Evolutionary conservation across 2,797 vertebrate species (phyloP).

Genomic region (Apodemus agrarius): DNA sequence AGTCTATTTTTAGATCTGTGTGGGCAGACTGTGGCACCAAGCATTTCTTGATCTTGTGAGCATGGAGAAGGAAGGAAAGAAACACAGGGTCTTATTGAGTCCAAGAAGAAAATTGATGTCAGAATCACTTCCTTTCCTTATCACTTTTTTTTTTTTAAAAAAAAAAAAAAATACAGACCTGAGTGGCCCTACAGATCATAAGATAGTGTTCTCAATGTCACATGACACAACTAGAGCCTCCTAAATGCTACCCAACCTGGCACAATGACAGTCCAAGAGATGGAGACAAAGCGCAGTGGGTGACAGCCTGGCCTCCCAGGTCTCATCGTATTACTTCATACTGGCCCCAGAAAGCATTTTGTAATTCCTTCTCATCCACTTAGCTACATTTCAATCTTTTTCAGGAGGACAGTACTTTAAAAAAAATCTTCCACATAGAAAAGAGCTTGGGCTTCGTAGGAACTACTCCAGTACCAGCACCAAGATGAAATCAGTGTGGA

Average conservation of each 20-base stretch:
- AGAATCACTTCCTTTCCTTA: constrained; percentile 44
- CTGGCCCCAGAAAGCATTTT: not conserved
- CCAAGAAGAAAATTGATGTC: constrained; percentile 43
- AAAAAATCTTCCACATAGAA: not conserved
- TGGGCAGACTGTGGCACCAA: not conserved
- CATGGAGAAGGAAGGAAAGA: not conserved
- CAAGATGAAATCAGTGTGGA: not conserved
- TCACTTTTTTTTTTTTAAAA: not conserved
- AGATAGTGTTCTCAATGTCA: not conserved
- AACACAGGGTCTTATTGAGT: not conserved
- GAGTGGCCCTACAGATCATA: not conserved
- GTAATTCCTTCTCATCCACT: not conserved
- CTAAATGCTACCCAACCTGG: not conserved
- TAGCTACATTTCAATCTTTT: not conserved
- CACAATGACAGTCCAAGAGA: not conserved
- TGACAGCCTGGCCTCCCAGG: not conserved
- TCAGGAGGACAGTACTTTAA: not conserved
- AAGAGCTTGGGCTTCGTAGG: not conserved
- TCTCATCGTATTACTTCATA: not conserved
- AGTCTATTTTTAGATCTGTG: constrained; percentile 53
- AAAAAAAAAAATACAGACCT: not conserved
- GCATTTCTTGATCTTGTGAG: constrained; percentile 8
- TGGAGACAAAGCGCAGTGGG: not conserved
- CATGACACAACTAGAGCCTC: not conserved
- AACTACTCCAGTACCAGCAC: not conserved